Conservation (phyloP, 2,888 invertebrate species). For the Alcis repandata region DNA sequence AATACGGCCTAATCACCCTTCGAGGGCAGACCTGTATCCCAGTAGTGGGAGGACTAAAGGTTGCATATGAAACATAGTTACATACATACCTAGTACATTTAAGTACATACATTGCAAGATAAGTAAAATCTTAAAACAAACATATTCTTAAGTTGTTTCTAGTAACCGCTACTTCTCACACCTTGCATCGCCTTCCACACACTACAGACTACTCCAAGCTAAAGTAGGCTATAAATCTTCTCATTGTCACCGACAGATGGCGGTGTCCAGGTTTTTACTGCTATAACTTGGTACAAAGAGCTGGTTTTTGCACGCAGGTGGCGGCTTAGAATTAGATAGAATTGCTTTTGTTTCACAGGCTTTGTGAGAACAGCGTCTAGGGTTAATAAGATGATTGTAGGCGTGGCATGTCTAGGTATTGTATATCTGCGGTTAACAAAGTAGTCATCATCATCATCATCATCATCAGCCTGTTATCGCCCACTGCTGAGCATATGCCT, state of each 20-base stretch:
- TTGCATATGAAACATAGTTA: too few relatives aligned
- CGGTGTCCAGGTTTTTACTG: conserved; percentile 78
- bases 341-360: conserved; percentile 28
- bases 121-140: too few relatives aligned
- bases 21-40: too few relatives aligned
- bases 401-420: background rate
- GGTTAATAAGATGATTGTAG: background rate
- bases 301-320: conserved; percentile 61
- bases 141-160: background rate
- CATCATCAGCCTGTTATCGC: too few relatives aligned
- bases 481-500: too few relatives aligned
- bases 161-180: conserved; percentile 37
- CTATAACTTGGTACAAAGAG: conserved; percentile 75
- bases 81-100: too few relatives aligned
- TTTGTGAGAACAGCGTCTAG: background rate
- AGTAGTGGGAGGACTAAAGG: too few relatives aligned
- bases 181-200: conserved; percentile 32
- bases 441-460: background rate
- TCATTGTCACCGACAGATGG: conserved; percentile 79
- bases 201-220: conserved; percentile 56
- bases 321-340: conserved; percentile 47
- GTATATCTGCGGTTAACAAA: background rate
- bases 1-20: too few relatives aligned
- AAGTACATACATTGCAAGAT: too few relatives aligned
- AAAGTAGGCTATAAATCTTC: conserved; percentile 76